A percentile compares a stretch with the other conserved stretches of the same genome.
phyloP scores from a whole-genome alignment of 2,888 invertebrate genomes.

The Spilarctia lutea region DNA sequence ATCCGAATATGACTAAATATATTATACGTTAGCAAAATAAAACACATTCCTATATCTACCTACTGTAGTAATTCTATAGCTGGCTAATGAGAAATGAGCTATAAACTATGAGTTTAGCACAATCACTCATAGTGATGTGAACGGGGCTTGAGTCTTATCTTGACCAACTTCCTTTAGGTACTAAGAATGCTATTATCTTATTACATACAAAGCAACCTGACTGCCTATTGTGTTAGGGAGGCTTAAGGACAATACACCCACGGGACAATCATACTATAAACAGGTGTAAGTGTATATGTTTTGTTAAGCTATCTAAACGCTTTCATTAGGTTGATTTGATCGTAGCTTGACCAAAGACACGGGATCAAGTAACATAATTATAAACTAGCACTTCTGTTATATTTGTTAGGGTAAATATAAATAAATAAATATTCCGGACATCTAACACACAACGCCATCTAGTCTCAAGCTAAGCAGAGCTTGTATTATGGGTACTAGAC shows the following conservation, averaged over 20 bases:
- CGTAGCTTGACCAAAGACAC: neutral
- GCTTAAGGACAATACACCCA: slow-evolving; percentile 26
- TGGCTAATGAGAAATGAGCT: slow-evolving; percentile 75
- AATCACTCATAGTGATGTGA: slow-evolving; percentile 85
- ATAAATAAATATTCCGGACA: no score
- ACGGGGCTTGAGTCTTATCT: slow-evolving; percentile 64
- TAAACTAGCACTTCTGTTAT: neutral
- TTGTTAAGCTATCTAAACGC: neutral
- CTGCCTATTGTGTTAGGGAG: slow-evolving; percentile 22
- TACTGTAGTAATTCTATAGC: slow-evolving; percentile 64
- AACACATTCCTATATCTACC: slow-evolving; percentile 58
- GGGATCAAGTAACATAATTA: neutral
- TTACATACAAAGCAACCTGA: slow-evolving; percentile 25
- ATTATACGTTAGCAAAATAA: slow-evolving; percentile 58
- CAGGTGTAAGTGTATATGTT: neutral
- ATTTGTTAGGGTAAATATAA: no score
- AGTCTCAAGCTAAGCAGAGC: no score
- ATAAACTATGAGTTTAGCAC: slow-evolving; percentile 86
- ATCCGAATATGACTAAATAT: slow-evolving; percentile 55
- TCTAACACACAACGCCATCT: no score
- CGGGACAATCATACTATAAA: neutral
- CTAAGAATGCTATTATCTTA: slow-evolving; percentile 25
- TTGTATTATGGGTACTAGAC: no score
- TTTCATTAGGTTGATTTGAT: neutral
- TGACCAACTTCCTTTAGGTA: slow-evolving; percentile 41